phyloP scores from a whole-genome alignment of 2,797 vertebrate species.

The Chelon auratus region DNA sequence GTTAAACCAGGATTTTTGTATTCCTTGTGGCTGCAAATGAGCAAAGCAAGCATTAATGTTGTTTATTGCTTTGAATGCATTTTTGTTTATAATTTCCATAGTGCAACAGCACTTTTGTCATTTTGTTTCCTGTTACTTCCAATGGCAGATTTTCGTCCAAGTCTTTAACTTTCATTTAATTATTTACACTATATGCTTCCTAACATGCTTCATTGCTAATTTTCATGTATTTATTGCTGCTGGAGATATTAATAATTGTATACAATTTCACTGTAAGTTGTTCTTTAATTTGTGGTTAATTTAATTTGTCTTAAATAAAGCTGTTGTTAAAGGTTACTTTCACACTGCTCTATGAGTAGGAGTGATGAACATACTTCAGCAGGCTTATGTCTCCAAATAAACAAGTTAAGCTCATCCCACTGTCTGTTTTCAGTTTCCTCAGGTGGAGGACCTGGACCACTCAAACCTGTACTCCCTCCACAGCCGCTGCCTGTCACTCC shows the following conservation, averaged over 20 bases:
- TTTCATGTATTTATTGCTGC: constrained; percentile 6
- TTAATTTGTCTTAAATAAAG: background rate
- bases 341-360: constrained; percentile 9
- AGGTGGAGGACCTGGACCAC: constrained; percentile 82
- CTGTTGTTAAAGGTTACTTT: background rate
- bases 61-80: constrained; percentile 12
- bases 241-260: background rate
- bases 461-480: constrained; percentile 87
- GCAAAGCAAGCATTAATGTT: constrained; percentile 14
- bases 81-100: constrained; percentile 19
- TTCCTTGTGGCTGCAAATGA: constrained; percentile 2
- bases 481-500: constrained; percentile 77
- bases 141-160: background rate
- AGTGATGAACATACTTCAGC: background rate
- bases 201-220: constrained; percentile 1
- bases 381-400: background rate
- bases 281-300: constrained; percentile 10
- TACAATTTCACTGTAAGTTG: background rate
- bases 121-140: constrained; percentile 5
- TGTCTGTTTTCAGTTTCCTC: constrained; percentile 68
- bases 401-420: constrained; percentile 14
- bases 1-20: constrained; percentile 11
- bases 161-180: constrained; percentile 6
- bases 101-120: background rate
- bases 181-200: background rate